A percentile compares a stretch with the other conserved stretches of the same genome.
These are phyloP conservation scores for Nematolebias whitei DNA, from an alignment of 2,113 vertebrate species.

Conservation along the genomic window DNA sequence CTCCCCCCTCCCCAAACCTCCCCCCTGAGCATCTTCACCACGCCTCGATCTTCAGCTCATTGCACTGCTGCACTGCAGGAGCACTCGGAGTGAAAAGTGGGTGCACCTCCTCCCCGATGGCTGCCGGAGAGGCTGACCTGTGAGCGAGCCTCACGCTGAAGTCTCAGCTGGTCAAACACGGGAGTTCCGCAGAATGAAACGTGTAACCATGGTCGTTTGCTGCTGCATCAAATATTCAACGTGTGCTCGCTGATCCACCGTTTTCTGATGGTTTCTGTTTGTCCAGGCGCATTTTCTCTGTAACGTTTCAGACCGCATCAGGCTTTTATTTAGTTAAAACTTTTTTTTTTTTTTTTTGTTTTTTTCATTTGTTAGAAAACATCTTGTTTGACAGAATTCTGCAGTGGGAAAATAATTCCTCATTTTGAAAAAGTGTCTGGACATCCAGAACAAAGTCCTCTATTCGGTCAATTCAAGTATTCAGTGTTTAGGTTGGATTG, in stretches of 20 bases:
- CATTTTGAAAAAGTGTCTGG: constrained; percentile 44
- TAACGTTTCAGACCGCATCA: background rate
- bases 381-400: background rate
- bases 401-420: background rate
- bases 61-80: constrained; percentile 74
- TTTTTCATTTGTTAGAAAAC: background rate
- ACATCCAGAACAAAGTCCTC: constrained; percentile 47
- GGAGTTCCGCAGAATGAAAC: constrained; percentile 30
- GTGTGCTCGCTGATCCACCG: background rate
- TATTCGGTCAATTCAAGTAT: background rate
- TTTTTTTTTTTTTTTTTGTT: background rate
- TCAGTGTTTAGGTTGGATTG: constrained; percentile 9
- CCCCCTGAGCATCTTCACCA: constrained; percentile 52
- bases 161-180: constrained; percentile 47
- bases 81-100: constrained; percentile 67
- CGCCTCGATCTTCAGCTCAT: constrained; percentile 69
- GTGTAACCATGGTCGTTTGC: constrained; percentile 27
- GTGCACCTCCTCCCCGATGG: constrained; percentile 59
- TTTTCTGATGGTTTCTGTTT: constrained; percentile 55
- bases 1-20: constrained; percentile 25
- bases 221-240: constrained; percentile 37
- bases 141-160: constrained; percentile 66
- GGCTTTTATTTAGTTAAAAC: background rate
- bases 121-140: constrained; percentile 63
- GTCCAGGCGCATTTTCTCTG: constrained; percentile 60